Base-by-base conservation (phyloP, 2,797 vertebrate species). In the Adrianichthys oophorus region DNA sequence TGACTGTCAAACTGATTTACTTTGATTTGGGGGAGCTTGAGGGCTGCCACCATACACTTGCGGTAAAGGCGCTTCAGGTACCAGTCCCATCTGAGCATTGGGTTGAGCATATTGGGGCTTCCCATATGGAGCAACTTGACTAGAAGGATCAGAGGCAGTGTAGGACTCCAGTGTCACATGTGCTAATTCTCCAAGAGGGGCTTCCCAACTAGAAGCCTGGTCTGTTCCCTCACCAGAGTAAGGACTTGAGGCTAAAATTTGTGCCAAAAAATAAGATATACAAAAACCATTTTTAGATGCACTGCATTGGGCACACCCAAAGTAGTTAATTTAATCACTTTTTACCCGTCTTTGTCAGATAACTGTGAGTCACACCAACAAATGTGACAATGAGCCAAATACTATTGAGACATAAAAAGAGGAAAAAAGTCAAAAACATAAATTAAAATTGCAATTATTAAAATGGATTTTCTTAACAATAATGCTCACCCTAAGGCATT, bases 321-420 rank as follows among this genome's bases (percentile, higher is more conserved):
- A 21, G 1, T 10, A 7, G 7, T 32, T 10, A 10, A 32, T 32
- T 32, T 10, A 32, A 10, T 8, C 14, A 15, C 1, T 18, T 23
- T 41, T 40, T 15, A 75, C 72, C 55, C 55, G 24, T 23, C 17
- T 42, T 56, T 0, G 4, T 7, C 44, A 55, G 49, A 19, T n/a
- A 21, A 48, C 62, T 1, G 50, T 68, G 59, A 54, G 49, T 48
- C 21, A 21, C 42, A 4, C 18, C 68, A 48, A 21, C 43, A 48
- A 72, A 37, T 32, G 64, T 2, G 23, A 74, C 29, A 53, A 74
- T 40, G 16, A 64, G 32, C 52, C 70, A 69, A 42, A 62, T 24
- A 21, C 76, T 78, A 1, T 15, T 4, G 2, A 29, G 40, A 48
- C 17, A 54, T n/a, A 52, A 4, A 47, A 12, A 51, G 4, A 32